phyloP scores from a whole-genome alignment of 2,113 vertebrate species.

The Notothenia coriiceps region DNA sequence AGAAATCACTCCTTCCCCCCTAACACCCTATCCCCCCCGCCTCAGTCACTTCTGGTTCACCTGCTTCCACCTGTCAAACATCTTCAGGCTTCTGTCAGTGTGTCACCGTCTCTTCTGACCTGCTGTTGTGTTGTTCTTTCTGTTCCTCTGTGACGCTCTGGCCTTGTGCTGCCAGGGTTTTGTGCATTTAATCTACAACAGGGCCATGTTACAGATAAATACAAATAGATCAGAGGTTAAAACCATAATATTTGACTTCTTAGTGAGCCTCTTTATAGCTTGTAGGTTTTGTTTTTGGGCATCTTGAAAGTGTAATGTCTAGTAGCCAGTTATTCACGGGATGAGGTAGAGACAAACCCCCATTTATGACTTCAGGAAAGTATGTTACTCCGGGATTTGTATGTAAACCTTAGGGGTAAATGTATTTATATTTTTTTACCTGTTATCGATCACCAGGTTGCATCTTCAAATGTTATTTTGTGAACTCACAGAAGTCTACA shows the following conservation, averaged over 20 bases:
- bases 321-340: not conserved
- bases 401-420: too few relatives aligned
- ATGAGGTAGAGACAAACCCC: not conserved
- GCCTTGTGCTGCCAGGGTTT: conserved; percentile 14
- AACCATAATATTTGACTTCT: not conserved
- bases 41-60: conserved; percentile 49
- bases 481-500: too few relatives aligned
- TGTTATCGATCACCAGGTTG: too few relatives aligned
- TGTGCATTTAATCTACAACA: not conserved
- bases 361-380: too few relatives aligned
- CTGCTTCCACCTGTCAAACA: conserved; percentile 50
- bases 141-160: conserved; percentile 41
- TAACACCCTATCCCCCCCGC: not conserved
- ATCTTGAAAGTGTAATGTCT: not conserved
- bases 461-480: too few relatives aligned
- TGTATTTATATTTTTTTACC: too few relatives aligned
- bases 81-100: conserved; percentile 66
- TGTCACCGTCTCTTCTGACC: conserved; percentile 41
- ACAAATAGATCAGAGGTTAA: conserved; percentile 1
- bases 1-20: conserved; percentile 78
- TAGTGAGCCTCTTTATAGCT: not conserved
- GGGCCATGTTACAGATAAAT: not conserved
- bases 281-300: not conserved
- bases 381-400: too few relatives aligned
- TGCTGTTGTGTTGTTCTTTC: conserved; percentile 53